Evolutionary conservation across 2,113 vertebrate genomes (phyloP).

Genomic region (Diadophis punctatus): DNA sequence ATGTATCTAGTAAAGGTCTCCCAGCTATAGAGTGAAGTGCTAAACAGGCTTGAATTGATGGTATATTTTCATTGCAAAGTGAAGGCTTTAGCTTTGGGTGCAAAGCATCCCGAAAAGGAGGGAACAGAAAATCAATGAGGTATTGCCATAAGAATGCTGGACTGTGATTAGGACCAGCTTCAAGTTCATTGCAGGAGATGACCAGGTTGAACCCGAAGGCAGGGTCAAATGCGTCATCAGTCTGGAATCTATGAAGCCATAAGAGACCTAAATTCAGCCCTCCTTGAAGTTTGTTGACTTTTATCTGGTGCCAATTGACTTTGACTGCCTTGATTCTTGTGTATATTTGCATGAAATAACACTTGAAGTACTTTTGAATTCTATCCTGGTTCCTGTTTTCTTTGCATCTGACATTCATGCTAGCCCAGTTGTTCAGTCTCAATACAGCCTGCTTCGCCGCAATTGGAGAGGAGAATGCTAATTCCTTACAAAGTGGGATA

Average conservation of each 20-base stretch:
- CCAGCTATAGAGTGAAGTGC: not conserved
- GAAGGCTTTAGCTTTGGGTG: not conserved
- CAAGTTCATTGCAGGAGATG: not conserved
- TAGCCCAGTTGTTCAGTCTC: not conserved
- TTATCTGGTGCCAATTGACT: too few relatives aligned
- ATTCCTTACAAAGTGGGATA: not conserved
- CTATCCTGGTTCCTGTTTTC: not conserved
- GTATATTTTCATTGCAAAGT: not conserved
- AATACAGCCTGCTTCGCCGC: not conserved
- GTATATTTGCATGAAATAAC: not conserved
- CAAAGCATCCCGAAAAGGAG: not conserved
- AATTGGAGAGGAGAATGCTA: not conserved
- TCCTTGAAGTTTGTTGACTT: too few relatives aligned
- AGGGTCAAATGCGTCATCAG: too few relatives aligned
- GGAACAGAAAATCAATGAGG: not conserved
- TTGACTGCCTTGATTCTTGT: not conserved
- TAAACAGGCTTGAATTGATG: too few relatives aligned
- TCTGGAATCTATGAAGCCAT: too few relatives aligned
- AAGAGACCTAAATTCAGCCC: too few relatives aligned
- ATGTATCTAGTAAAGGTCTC: not conserved
- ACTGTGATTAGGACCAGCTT: not conserved
- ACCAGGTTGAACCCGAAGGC: too few relatives aligned
- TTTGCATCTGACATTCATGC: not conserved
- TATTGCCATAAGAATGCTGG: not conserved
- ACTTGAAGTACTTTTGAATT: not conserved